phyloP scores from a whole-genome alignment of 1,140 invertebrate genomes.

The Trichomalopsis sarcophagae region DNA sequence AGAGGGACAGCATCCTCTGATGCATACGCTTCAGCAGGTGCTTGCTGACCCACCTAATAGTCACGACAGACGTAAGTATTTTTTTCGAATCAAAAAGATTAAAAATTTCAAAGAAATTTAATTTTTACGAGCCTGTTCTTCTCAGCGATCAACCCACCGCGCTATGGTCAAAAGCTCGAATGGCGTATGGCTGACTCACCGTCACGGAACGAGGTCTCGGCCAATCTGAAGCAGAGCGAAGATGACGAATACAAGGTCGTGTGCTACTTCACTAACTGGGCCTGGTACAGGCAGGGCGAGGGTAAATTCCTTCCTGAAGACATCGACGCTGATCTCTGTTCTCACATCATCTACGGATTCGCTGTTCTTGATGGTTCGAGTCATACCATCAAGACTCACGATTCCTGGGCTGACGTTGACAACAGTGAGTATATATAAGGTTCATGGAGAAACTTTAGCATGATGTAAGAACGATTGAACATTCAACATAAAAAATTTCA shows the following conservation, averaged over 20 bases:
- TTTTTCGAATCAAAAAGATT: not conserved
- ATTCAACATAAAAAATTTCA: slow-evolving; percentile 53
- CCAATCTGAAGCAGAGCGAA: not conserved
- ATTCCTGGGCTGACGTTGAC: slow-evolving; percentile 79
- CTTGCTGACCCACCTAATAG: slow-evolving; percentile 74
- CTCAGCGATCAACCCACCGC: slow-evolving; percentile 63
- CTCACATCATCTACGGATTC: slow-evolving; percentile 83
- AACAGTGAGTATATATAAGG: slow-evolving; percentile 71
- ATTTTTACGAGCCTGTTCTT: not conserved
- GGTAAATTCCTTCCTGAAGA: slow-evolving; percentile 78
- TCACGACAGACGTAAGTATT: slow-evolving; percentile 64
- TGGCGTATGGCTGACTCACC: slow-evolving; percentile 54
- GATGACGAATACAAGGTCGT: slow-evolving; percentile 76
- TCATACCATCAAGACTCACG: slow-evolving; percentile 77
- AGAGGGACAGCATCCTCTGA: slow-evolving; percentile 84
- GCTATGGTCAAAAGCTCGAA: slow-evolving; percentile 61
- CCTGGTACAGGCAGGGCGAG: slow-evolving; percentile 78
- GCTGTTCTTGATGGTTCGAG: slow-evolving; percentile 77
- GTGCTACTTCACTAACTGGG: slow-evolving; percentile 82
- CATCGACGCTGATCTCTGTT: slow-evolving; percentile 80
- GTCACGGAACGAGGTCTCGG: not conserved
- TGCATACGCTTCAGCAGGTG: slow-evolving; percentile 82
- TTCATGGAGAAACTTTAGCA: no score
- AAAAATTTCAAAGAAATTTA: slow-evolving; percentile 1
- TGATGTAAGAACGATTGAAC: not conserved